A percentile compares a stretch with the other conserved stretches of the same genome.
Conservation (phyloP, 2,797 vertebrate genomes). For the Bufotes viridis region DNA sequence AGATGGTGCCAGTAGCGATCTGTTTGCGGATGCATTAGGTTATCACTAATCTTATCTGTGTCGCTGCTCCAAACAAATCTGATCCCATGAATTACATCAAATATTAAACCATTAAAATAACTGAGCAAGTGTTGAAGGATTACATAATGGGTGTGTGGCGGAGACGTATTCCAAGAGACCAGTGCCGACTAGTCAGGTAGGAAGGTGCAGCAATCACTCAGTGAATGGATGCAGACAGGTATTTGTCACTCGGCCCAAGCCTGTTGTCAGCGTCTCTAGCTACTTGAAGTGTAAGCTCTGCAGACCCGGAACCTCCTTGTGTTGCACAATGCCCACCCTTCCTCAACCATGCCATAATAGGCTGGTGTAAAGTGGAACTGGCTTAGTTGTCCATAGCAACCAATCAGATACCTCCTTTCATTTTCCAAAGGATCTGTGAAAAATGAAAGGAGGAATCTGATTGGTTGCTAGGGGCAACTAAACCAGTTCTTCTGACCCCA, state of each 20-base stretch:
- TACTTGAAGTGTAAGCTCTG: background rate
- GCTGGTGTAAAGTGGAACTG: too few relatives aligned
- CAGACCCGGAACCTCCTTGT: background rate
- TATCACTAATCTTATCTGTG: slow-evolving; percentile 20
- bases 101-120: slow-evolving; percentile 43
- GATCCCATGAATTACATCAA: slow-evolving; percentile 44
- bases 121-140: slow-evolving; percentile 46
- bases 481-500: too few relatives aligned
- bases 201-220: slow-evolving; percentile 20
- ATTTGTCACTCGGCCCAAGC: slow-evolving; percentile 30
- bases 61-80: slow-evolving; percentile 5
- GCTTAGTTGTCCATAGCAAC: too few relatives aligned
- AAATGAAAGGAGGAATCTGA: too few relatives aligned
- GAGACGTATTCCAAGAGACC: slow-evolving; percentile 21
- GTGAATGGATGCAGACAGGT: slow-evolving; percentile 28
- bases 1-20: background rate
- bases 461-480: too few relatives aligned
- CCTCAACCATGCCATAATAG: too few relatives aligned
- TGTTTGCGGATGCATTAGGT: slow-evolving; percentile 1
- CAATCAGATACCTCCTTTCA: too few relatives aligned
- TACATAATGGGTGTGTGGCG: slow-evolving; percentile 41
- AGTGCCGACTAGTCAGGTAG: slow-evolving; percentile 43
- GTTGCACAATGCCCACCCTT: too few relatives aligned
- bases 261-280: background rate
- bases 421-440: too few relatives aligned